These are phyloP conservation scores for Salticus scenicus DNA, from an alignment of 2,888 invertebrate genomes.

Conservation along the genomic window DNA sequence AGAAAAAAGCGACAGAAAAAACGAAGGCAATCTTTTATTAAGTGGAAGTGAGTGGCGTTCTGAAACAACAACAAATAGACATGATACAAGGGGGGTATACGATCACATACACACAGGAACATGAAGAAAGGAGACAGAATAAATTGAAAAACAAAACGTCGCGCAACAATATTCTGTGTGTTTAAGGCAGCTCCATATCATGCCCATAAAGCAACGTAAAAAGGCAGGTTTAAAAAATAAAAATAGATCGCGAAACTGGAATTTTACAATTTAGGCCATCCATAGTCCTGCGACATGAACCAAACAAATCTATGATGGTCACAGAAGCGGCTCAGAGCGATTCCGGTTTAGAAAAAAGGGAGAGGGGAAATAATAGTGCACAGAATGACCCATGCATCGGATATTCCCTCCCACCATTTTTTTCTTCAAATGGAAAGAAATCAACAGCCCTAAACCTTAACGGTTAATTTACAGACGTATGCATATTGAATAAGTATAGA, in stretches of 20 bases:
- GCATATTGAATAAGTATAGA: too few relatives aligned
- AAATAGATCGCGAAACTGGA: neutral
- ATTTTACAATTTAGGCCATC: neutral
- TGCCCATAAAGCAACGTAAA: conserved; percentile 40
- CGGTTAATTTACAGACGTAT: too few relatives aligned
- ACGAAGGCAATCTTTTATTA: conserved; percentile 15
- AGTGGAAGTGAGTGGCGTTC: conserved; percentile 61
- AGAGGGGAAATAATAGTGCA: neutral
- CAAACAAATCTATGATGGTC: neutral
- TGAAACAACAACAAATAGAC: neutral
- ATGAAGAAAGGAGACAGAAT: neutral
- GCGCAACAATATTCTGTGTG: conserved; percentile 2
- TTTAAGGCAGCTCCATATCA: conserved; percentile 69
- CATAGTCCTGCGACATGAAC: too few relatives aligned
- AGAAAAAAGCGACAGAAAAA: neutral
- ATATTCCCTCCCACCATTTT: too few relatives aligned
- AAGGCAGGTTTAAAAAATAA: neutral
- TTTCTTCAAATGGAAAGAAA: too few relatives aligned
- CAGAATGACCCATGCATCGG: too few relatives aligned
- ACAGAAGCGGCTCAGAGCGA: neutral
- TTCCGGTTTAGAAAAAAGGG: neutral
- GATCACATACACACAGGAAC: conserved; percentile 46
- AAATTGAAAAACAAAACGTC: neutral
- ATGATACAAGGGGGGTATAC: neutral
- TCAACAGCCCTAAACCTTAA: too few relatives aligned